These are phyloP conservation scores for Rhabdomys pumilio DNA, from an alignment of 2,797 vertebrate species.

Conservation along the genomic window DNA sequence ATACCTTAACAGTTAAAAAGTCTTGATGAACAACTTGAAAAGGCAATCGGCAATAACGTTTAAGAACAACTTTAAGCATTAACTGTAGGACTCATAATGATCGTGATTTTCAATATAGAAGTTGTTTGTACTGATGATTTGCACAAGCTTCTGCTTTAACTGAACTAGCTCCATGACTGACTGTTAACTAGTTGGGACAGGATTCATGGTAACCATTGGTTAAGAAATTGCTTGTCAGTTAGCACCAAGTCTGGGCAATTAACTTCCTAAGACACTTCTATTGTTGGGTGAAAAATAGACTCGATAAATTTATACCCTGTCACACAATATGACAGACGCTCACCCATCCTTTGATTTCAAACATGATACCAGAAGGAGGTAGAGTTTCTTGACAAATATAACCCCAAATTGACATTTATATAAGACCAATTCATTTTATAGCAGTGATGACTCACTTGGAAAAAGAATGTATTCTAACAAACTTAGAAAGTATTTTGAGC, in stretches of 20 bases:
- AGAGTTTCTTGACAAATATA: conserved; percentile 79
- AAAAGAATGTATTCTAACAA: conserved; percentile 61
- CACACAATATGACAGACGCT: conserved; percentile 71
- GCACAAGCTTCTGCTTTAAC: conserved; percentile 74
- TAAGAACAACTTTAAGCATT: conserved; percentile 64
- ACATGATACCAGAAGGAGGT: conserved; percentile 71
- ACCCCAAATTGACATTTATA: conserved; percentile 79
- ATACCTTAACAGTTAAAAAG: conserved; percentile 73
- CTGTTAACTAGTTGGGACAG: conserved; percentile 78
- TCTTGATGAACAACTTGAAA: conserved; percentile 62
- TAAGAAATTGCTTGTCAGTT: conserved; percentile 83
- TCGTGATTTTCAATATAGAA: conserved; percentile 69
- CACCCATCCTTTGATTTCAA: conserved; percentile 77
- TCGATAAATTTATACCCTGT: conserved; percentile 78
- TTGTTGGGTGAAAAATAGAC: conserved; percentile 77
- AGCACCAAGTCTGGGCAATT: conserved; percentile 81
- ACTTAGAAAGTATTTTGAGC: conserved; percentile 73
- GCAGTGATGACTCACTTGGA: conserved; percentile 75
- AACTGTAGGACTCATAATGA: conserved; percentile 73
- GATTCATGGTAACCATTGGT: conserved; percentile 57
- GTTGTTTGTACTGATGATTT: conserved; percentile 76
- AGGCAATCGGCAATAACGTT: conserved; percentile 66
- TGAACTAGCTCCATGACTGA: conserved; percentile 79
- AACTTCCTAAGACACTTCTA: conserved; percentile 77
- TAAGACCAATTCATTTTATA: conserved; percentile 79